A percentile compares a stretch with the other conserved stretches of the same genome.
Evolutionary conservation across 2,888 invertebrate species (phyloP).

Genomic region (Esperia sulphurella): DNA sequence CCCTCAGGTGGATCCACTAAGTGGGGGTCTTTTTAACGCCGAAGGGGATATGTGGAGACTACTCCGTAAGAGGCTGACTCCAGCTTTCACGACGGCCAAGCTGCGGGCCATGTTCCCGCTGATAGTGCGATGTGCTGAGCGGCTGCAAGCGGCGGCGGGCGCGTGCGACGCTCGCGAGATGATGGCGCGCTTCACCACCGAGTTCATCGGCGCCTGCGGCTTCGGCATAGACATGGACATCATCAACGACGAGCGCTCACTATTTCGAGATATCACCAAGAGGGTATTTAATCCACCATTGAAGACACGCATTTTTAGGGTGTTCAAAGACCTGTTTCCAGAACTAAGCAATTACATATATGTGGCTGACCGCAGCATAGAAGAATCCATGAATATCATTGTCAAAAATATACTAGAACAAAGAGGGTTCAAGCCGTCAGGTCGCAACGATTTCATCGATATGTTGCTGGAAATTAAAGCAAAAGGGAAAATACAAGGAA

Average conservation of each 20-base stretch:
- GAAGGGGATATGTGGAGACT: constrained; percentile 42
- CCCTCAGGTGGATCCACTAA: constrained; percentile 24
- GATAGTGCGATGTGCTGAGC: constrained; percentile 28
- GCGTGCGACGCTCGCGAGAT: constrained; percentile 30
- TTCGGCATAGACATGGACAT: constrained; percentile 38
- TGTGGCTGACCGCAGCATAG: constrained; percentile 20
- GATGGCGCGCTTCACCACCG: constrained; percentile 40
- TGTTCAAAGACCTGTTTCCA: constrained; percentile 26
- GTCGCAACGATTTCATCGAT: constrained; percentile 36
- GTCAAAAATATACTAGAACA: constrained; percentile 23
- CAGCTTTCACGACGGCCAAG: constrained; percentile 32
- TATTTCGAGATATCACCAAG: constrained; percentile 29
- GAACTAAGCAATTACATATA: constrained; percentile 20
- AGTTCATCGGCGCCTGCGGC: constrained; percentile 40
- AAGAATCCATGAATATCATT: constrained; percentile 16
- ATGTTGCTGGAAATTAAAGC: constrained; percentile 28
- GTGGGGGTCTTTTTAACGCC: constrained; percentile 30
- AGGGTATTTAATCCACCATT: constrained; percentile 20
- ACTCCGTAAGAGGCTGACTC: constrained; percentile 32
- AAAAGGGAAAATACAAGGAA: constrained; percentile 30
- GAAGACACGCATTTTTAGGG: constrained; percentile 21
- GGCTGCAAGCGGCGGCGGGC: constrained; percentile 16
- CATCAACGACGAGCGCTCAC: constrained; percentile 30
- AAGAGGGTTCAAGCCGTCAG: constrained; percentile 27
- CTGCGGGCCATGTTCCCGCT: constrained; percentile 39